Evolutionary conservation across 2,797 vertebrate genomes (phyloP).

Genomic region (Esox lucius): DNA sequence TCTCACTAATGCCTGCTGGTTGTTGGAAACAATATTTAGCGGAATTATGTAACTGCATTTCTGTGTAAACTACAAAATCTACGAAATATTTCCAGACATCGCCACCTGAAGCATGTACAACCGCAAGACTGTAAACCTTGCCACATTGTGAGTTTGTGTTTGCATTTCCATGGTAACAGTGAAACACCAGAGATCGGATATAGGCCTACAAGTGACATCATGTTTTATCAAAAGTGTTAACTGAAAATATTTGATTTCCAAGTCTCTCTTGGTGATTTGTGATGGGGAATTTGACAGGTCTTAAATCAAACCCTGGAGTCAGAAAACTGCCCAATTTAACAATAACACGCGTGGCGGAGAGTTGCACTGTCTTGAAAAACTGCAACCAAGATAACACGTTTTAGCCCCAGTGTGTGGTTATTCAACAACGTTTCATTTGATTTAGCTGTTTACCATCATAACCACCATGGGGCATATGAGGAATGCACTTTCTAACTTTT

Average conservation of each 20-base stretch:
- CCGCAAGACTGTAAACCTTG: constrained; percentile 21
- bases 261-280: not conserved
- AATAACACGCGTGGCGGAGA: not conserved
- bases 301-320: not conserved
- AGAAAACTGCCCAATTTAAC: not conserved
- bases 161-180: not conserved
- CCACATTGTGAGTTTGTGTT: not conserved
- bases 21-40: not conserved
- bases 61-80: too few species aligned
- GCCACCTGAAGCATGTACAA: constrained; percentile 41
- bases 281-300: not conserved
- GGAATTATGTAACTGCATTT: too few species aligned
- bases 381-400: not conserved
- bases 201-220: not conserved
- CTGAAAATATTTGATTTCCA: not conserved
- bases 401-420: not conserved
- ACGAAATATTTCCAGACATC: constrained; percentile 33
- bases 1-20: not conserved
- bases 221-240: not conserved
- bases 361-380: not conserved
- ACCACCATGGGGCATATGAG: too few species aligned
- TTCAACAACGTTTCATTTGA: not conserved
- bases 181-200: not conserved
- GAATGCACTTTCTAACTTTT: too few species aligned
- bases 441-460: not conserved